phyloP scores from a whole-genome alignment of 2,113 vertebrate species.

The Anolis carolinensis region DNA sequence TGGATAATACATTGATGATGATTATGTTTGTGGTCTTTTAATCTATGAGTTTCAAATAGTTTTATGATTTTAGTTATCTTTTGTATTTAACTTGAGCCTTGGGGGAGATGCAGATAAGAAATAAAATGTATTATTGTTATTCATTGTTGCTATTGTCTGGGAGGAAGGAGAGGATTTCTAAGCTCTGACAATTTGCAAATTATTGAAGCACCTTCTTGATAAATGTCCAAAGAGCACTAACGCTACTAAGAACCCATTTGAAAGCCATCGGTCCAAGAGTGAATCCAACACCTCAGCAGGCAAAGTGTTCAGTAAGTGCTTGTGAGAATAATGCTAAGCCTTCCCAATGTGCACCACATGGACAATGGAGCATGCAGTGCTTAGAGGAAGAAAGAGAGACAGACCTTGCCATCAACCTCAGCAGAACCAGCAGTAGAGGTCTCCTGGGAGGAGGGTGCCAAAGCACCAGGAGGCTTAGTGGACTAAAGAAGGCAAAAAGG shows the following conservation, averaged over 20 bases:
- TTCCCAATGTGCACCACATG: slow-evolving; percentile 45
- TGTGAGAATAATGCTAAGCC: slow-evolving; percentile 22
- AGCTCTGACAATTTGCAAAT: background rate
- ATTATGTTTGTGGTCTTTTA: too few species aligned
- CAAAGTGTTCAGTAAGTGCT: background rate
- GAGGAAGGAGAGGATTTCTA: too few species aligned
- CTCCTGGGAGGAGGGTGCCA: slow-evolving; percentile 86
- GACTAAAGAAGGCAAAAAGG: slow-evolving; percentile 82
- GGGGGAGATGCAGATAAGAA: too few species aligned
- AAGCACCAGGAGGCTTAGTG: slow-evolving; percentile 88
- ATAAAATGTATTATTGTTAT: too few species aligned
- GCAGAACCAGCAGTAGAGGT: slow-evolving; percentile 79
- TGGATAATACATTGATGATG: too few species aligned
- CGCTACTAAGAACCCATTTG: background rate
- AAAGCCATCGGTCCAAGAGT: background rate
- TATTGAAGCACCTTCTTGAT: background rate
- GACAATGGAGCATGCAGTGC: slow-evolving; percentile 74
- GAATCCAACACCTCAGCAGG: background rate
- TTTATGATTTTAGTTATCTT: too few species aligned
- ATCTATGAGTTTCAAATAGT: too few species aligned
- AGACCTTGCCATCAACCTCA: slow-evolving; percentile 93
- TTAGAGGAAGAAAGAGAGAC: slow-evolving; percentile 77
- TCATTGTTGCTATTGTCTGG: too few species aligned
- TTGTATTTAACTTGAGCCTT: too few species aligned
- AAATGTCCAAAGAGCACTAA: background rate